phyloP scores from a whole-genome alignment of 2,888 invertebrate genomes.

The Dasypolia templi region DNA sequence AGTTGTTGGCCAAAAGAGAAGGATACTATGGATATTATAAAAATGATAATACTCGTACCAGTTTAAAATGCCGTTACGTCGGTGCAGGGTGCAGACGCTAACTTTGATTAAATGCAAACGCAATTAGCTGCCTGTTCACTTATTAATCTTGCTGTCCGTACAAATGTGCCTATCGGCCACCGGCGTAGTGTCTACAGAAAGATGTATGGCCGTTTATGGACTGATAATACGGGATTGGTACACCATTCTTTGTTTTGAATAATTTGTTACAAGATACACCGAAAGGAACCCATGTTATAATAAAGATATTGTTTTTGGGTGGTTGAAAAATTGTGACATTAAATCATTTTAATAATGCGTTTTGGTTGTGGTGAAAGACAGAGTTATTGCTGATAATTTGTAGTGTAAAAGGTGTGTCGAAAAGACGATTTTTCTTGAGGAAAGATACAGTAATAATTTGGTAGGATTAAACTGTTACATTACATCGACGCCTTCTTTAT shows the following conservation, averaged over 20 bases:
- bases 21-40: too few species aligned
- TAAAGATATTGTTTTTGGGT: slow-evolving; percentile 53
- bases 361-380: slow-evolving; percentile 37
- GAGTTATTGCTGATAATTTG: slow-evolving; percentile 49
- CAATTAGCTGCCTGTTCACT: slow-evolving; percentile 15
- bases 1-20: too few species aligned
- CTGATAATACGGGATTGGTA: slow-evolving; percentile 54
- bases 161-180: slow-evolving; percentile 57
- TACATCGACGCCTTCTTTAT: neutral
- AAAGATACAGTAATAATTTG: slow-evolving; percentile 23
- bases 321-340: slow-evolving; percentile 41
- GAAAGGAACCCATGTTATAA: slow-evolving; percentile 45
- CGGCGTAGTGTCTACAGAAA: slow-evolving; percentile 59
- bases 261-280: slow-evolving; percentile 60
- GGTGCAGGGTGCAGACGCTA: too few species aligned
- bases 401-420: slow-evolving; percentile 7
- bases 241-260: slow-evolving; percentile 57
- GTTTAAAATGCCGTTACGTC: too few species aligned
- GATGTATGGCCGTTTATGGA: slow-evolving; percentile 52
- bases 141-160: slow-evolving; percentile 34
- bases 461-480: neutral
- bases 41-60: too few species aligned
- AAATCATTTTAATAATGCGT: slow-evolving; percentile 56
- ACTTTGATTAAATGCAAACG: too few species aligned
- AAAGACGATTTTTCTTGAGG: slow-evolving; percentile 35